Evolutionary conservation across 2,888 invertebrate genomes (phyloP), one percentile per base, ranked within the genome.

Genomic region (Pterostichus madidus): DNA sequence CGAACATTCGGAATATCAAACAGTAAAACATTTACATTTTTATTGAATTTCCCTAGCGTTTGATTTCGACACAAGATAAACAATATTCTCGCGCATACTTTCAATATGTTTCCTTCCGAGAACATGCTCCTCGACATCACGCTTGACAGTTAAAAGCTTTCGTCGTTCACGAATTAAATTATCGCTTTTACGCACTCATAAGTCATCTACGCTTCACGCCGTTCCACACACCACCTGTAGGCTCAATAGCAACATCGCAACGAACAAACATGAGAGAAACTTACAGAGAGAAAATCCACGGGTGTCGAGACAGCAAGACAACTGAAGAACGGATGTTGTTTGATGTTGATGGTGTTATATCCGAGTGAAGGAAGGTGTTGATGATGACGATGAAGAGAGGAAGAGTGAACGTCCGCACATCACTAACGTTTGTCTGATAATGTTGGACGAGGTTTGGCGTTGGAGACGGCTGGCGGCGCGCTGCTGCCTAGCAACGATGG

Each of bases 401-500:
- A 52, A 13, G 39, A 71, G 44, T 71, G 44, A 71, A 71, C 71
- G 53, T 71, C 80, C 61, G 81, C 81, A 81, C 81, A 81, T 75
- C 75, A 81, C 81, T 75, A 75, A 35, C 56, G 81, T 75, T 75
- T 59, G 81, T 46, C 59, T 75, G 81, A 46, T 75, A 81, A 75
- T 81, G 81, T 81, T 39, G 64, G 80, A 35, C 64, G 75, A 71
- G 52, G n/a, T 31, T 17, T 24, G 59, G 52, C 75, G 44, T 59
- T 39, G 31, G 75, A 61, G 64, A 56, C 75, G 80, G 32, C 56
- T 80, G 32, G 31, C 75, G 75, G 49, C 59, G 75, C 61, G 46
- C 15, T 10, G 81, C 56, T 81, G 75, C 81, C 81, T 81, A 81
- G 81, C 81, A 81, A 81, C 81, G 39, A 75, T 31, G 24, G 35